Base-by-base conservation (phyloP, 2,113 vertebrate species). In the Sterrhoptilus dennistouni region DNA sequence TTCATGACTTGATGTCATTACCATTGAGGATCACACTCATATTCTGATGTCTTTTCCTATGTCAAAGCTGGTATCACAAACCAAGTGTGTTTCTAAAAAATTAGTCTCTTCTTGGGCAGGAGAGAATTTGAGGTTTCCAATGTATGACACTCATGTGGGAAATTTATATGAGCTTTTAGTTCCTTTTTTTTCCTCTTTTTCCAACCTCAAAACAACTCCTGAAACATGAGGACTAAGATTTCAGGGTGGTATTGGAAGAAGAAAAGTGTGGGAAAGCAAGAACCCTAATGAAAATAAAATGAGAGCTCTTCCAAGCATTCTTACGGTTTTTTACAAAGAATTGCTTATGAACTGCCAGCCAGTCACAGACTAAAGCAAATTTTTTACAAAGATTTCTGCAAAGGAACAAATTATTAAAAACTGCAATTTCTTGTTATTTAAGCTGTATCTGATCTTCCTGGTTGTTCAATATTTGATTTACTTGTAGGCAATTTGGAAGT, bases 81-180 rank as follows among this genome's bases (percentile, higher is more conserved):
- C 3, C 2, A 4, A 52, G 52, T 7, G 1, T 60, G 1, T 15
- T 68, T 75, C 35, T 33, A 27, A 91, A 77, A 5, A 7, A 12
- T 80, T 15, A 31, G 17, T 53, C 17, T 33, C 4, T 42, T 59
- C 24, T 45, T 74, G 31, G 50, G 12, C 7, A 76, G 10, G 29
- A 66, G 8, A 69, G 22, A 59, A 40, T 59, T 57, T 23, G 23
- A 5, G n/a, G 4, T 56, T 90, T 76, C 31, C 31, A 21, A 10
- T 19, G 10, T 17, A 11, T 6, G 40, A 6, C 7, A 13, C 5
- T 49, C 9, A 35, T 2, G 11, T 0, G 12, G 9, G 17, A 70
- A 82, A 36, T 2, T 15, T 75, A 49, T 14, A 16, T 11, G 5
- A 87, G 22, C 2, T 50, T 47, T 47, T 21, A 17, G 6, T 50